Percentiles rank a stretch among this genome's conserved stretches.
phyloP scores from a whole-genome alignment of 1,140 invertebrate species.

The Riptortus pedestris region DNA sequence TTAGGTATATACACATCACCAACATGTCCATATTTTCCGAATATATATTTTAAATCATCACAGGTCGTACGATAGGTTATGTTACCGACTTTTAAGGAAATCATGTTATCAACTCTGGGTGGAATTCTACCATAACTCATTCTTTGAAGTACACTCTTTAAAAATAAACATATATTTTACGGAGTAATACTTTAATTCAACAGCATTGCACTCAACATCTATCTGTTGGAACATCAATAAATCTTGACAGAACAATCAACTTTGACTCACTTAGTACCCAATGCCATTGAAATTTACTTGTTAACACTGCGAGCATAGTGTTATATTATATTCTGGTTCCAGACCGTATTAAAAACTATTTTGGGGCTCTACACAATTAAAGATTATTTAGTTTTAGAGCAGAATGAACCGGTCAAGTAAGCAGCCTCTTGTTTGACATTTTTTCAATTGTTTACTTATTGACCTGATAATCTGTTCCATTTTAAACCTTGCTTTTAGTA shows the following conservation, averaged over 20 bases:
- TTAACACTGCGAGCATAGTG: too few relatives aligned
- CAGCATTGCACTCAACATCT: neutral
- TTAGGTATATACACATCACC: conserved; percentile 97
- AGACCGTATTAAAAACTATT: too few relatives aligned
- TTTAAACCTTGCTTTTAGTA: too few relatives aligned
- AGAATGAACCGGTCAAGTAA: too few relatives aligned
- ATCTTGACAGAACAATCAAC: conserved; percentile 7
- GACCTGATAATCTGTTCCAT: too few relatives aligned
- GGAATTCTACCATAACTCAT: conserved; percentile 42
- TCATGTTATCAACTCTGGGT: conserved; percentile 90
- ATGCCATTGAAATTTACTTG: neutral
- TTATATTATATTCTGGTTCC: too few relatives aligned
- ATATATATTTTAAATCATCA: conserved; percentile 85
- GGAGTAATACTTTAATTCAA: neutral
- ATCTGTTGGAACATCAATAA: neutral
- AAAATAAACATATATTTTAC: neutral
- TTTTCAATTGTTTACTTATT: too few relatives aligned
- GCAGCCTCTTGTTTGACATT: too few relatives aligned
- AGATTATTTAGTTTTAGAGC: too few relatives aligned
- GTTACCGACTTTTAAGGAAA: conserved; percentile 95
- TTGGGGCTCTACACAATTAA: too few relatives aligned
- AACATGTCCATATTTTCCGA: conserved; percentile 93
- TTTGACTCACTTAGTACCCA: conserved; percentile 2
- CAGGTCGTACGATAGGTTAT: conserved; percentile 91
- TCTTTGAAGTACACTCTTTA: neutral